Base-by-base conservation (phyloP, 2,888 invertebrate species). In the Orthosia gracilis region DNA sequence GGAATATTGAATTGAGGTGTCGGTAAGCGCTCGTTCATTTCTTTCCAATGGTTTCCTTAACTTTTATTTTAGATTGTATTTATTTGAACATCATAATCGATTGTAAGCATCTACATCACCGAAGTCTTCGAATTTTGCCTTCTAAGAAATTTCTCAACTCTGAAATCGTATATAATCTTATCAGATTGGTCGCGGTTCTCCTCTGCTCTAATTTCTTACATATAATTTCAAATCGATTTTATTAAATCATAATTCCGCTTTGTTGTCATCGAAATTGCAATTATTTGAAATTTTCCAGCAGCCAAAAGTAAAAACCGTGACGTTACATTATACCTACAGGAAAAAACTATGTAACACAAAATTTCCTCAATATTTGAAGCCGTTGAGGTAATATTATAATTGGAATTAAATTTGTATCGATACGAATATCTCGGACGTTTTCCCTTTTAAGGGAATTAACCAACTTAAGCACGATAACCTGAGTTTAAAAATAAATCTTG, bases 381-480 rank as follows among this genome's bases (percentile, higher is more conserved):
- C 89, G 88, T 89, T 90, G 87, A 88, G 88, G 88, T 93, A 74
- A 86, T 77, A 84, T 89, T 92, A 92, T 94, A 95, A 95, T 95
- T 95, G 94, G 94, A 94, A 95, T 94, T 92, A 93, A 94, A 85
- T 69, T 77, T 92, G 94, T 94, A 94, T 94, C 95, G 94, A 93
- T 94, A 92, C 91, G 88, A 92, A 93, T 92, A 94, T 94, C 92
- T 92, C 90, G 90, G 85, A 87, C 89, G 91, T 92, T 92, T 94
- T 91, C 89, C 85, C 82, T 87, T 78, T 74, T 62, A 61, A 49
- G 21, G 73, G 59, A 76, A 74, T 83, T 76, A 74, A 71, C 82
- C 83, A 66, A 76, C 49, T 73, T 58, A 74, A 40, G 52, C 23
- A 75, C 50, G 66, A 23, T 45, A 17, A n/a, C 3, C 4, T 57